Evolutionary conservation across 2,113 vertebrate genomes (phyloP), one percentile per base, ranked within the genome.

Genomic region (Semicossyphus pulcher): DNA sequence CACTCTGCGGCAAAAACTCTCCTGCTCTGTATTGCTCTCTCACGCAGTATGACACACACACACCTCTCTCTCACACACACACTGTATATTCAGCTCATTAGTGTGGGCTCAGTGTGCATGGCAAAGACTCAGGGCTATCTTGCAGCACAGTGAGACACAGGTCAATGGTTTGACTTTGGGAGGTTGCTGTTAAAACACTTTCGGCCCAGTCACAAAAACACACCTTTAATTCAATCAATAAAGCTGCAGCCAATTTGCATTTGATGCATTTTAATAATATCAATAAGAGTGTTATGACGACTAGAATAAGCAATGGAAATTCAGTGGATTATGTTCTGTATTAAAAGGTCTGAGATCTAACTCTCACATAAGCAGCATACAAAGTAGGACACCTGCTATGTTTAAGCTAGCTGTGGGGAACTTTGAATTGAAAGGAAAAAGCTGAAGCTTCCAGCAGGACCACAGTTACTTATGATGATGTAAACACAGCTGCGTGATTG

Each of bases 91-190:
- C 42, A 79, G 45, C 84, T 85, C 74, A 86, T 87, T 87, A 76
- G 66, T 52, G 58, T 62, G 76, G 68, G 86, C 71, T 81, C 76
- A 57, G 75, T 41, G 74, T 60, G 61, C 72, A 69, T 84, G 48
- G 62, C 65, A 65, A 68, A 49, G 44, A 67, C 63, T 69, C n/a
- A 25, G 29, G 56, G 67, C 78, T 73, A 76, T 76, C 59, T 51
- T 71, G 67, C 83, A 70, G 65, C 78, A 78, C 32, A 18, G 70
- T 45, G 9, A 80, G 73, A 59, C 52, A 71, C 76, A 72, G 84
- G 84, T 89, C 81, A 84, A 1, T 37, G 60, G 42, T 80, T 83
- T 83, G 84, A 84, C 88, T 79, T 92, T 85, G 82, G 48, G 59
- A 67, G 14, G 51, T 23, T 70, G 53, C 29, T 26, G 34, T 6